A percentile compares a stretch with the other conserved stretches of the same genome.
These are phyloP conservation scores for Liolophura sinensis DNA, from an alignment of 1,140 invertebrate species.

Conservation along the genomic window DNA sequence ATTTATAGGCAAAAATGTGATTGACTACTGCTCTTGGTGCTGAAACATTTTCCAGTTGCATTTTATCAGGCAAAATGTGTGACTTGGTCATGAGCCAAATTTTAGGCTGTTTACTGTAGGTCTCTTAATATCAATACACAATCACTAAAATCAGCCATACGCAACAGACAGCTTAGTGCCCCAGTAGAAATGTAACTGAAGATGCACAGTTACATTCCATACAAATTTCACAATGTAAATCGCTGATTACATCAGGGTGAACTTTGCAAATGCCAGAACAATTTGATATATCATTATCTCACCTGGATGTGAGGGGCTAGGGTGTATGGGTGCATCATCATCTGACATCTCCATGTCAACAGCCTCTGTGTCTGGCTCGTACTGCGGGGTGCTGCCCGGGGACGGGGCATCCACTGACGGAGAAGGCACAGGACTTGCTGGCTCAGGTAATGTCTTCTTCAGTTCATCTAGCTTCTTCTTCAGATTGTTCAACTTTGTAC, in stretches of 20 bases:
- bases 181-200: neutral
- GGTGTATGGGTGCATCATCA: slow-evolving; percentile 22
- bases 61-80: too few species aligned
- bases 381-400: slow-evolving; percentile 49
- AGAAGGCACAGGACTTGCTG: slow-evolving; percentile 48
- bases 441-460: slow-evolving; percentile 63
- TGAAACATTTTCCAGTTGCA: too few species aligned
- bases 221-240: neutral
- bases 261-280: slow-evolving; percentile 1
- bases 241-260: neutral
- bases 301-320: slow-evolving; percentile 5
- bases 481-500: slow-evolving; percentile 78
- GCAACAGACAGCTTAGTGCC: neutral
- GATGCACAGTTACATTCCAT: slow-evolving; percentile 1
- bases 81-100: too few species aligned
- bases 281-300: neutral
- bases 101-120: too few species aligned
- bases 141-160: neutral
- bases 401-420: slow-evolving; percentile 73
- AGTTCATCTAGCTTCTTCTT: slow-evolving; percentile 84
- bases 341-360: slow-evolving; percentile 45
- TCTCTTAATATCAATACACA: too few species aligned
- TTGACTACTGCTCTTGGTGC: too few species aligned
- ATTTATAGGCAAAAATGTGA: too few species aligned
- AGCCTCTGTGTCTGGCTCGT: slow-evolving; percentile 28